Conservation (phyloP, 2,797 vertebrate species). For the Spinus pinus region DNA sequence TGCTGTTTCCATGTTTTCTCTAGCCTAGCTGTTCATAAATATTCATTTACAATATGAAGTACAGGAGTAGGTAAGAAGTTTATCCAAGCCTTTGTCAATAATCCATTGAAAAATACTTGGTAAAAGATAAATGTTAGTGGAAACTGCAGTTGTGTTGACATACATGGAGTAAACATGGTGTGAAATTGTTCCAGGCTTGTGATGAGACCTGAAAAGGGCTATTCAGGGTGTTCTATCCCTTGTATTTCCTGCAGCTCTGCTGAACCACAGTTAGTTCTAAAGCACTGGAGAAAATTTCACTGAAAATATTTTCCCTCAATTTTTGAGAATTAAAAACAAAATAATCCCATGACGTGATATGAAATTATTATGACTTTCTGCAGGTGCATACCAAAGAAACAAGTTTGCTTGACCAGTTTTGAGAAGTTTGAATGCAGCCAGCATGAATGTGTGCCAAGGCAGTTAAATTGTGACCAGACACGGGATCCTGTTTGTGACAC, state of each 20-base stretch:
- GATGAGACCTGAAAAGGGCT: neutral
- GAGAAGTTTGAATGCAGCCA: conserved; percentile 85
- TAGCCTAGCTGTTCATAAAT: neutral
- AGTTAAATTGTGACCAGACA: conserved; percentile 82
- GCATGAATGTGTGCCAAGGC: conserved; percentile 86
- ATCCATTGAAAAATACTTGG: neutral
- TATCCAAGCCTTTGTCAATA: neutral
- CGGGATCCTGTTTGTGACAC: conserved; percentile 91
- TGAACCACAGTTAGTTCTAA: neutral
- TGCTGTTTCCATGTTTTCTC: neutral
- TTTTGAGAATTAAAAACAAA: neutral
- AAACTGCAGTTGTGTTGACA: neutral
- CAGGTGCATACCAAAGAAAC: conserved; percentile 88
- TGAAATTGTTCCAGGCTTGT: neutral
- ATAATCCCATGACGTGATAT: neutral
- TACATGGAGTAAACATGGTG: neutral
- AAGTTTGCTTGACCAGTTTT: conserved; percentile 90
- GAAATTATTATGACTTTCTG: conserved; percentile 14
- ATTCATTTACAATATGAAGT: neutral
- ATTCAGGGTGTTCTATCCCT: neutral
- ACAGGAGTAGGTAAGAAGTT: neutral
- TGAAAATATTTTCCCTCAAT: neutral
- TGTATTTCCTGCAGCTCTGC: neutral
- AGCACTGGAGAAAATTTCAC: neutral
- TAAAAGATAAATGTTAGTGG: neutral